Percentiles rank a stretch among this genome's conserved stretches.
Evolutionary conservation across 2,888 invertebrate species (phyloP).

Genomic region (Caenorhabditis afra): DNA sequence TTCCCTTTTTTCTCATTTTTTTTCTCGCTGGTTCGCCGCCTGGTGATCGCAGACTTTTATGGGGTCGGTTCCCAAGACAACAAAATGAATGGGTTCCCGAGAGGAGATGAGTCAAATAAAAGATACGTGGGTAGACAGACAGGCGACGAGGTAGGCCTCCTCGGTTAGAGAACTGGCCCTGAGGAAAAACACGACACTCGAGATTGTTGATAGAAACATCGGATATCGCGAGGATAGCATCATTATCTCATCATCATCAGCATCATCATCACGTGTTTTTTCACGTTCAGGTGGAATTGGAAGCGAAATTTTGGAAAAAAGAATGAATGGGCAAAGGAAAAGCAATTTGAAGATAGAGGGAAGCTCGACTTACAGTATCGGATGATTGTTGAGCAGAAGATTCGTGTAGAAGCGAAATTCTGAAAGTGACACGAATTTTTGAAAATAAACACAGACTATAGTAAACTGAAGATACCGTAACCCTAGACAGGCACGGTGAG

Average conservation of each 20-base stretch:
- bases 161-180: neutral
- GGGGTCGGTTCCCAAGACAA: neutral
- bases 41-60: too few species aligned
- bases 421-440: neutral
- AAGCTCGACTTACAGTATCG: conserved; percentile 8
- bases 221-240: neutral
- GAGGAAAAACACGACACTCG: conserved; percentile 22
- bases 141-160: neutral
- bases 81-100: neutral
- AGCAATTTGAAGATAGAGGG: neutral
- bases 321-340: neutral
- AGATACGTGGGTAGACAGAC: conserved; percentile 17
- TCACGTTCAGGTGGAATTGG: too few species aligned
- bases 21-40: neutral
- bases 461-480: neutral
- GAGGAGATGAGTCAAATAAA: conserved; percentile 12
- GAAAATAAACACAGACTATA: conserved; percentile 13
- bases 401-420: neutral
- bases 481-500: neutral
- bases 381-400: neutral
- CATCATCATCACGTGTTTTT: neutral
- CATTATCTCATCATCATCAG: neutral
- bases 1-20: conserved; percentile 14
- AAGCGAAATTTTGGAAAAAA: too few species aligned
- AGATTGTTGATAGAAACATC: conserved; percentile 31